These are phyloP conservation scores for Dasysyrphus albostriatus DNA, from an alignment of 2,888 invertebrate genomes.

Conservation along the genomic window DNA sequence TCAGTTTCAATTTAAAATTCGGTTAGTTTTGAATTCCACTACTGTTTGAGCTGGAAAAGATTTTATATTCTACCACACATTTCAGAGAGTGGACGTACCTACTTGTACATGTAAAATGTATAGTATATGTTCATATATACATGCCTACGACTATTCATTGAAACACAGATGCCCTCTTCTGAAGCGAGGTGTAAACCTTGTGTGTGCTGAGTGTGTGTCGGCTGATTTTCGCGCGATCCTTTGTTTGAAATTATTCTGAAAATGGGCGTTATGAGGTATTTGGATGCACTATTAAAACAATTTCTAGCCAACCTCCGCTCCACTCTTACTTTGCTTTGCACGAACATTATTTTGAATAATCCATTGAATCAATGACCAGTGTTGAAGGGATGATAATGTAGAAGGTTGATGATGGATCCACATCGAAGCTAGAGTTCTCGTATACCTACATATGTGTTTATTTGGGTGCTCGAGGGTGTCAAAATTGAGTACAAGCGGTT, in stretches of 20 bases:
- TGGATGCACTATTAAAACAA: conserved; percentile 67
- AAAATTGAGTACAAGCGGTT: conserved; percentile 72
- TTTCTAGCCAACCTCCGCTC: conserved; percentile 34
- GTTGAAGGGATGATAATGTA: neutral
- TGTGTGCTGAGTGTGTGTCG: conserved; percentile 45
- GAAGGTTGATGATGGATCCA: neutral
- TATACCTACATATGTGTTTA: conserved; percentile 57
- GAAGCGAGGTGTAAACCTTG: conserved; percentile 63
- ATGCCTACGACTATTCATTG: conserved; percentile 8
- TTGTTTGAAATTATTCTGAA: conserved; percentile 66
- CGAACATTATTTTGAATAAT: conserved; percentile 69
- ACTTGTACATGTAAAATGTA: neutral
- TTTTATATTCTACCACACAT: conserved; percentile 31
- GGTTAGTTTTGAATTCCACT: conserved; percentile 1
- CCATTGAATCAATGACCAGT: conserved; percentile 58
- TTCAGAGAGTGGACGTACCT: conserved; percentile 22
- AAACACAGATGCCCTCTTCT: conserved; percentile 14
- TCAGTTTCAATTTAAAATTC: neutral
- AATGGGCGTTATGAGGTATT: conserved; percentile 65
- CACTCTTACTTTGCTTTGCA: conserved; percentile 44
- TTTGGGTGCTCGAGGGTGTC: conserved; percentile 65
- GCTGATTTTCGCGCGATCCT: conserved; percentile 59
- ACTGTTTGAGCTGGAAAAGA: conserved; percentile 3
- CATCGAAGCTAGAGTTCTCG: neutral
- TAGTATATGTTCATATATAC: neutral